These are phyloP conservation scores for Germaria angustata DNA, from an alignment of 2,888 invertebrate species.

Conservation along the genomic window DNA sequence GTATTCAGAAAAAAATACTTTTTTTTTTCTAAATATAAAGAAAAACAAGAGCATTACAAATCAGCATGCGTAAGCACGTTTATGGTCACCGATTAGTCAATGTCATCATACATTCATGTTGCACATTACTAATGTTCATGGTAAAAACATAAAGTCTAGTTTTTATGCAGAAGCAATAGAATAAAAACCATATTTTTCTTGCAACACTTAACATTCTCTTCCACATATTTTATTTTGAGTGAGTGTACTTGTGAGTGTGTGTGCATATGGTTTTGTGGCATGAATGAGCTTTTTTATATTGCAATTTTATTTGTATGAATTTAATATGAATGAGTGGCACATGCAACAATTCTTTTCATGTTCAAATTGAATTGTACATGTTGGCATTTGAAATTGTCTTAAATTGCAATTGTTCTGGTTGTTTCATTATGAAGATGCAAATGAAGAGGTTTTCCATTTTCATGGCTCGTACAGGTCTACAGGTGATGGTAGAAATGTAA, in stretches of 20 bases:
- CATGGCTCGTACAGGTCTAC: neutral
- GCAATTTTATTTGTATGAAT: slow-evolving; percentile 42
- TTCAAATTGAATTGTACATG: slow-evolving; percentile 59
- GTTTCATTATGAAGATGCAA: neutral
- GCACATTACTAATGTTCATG: slow-evolving; percentile 51
- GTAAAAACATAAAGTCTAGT: slow-evolving; percentile 4
- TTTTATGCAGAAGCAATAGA: slow-evolving; percentile 40
- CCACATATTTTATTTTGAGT: neutral
- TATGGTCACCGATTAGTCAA: slow-evolving; percentile 70
- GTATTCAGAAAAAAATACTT: neutral
- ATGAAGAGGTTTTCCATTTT: slow-evolving; percentile 29
- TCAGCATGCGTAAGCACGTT: slow-evolving; percentile 70
- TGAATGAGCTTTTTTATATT: slow-evolving; percentile 56
- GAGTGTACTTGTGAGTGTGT: neutral
- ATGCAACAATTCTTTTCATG: slow-evolving; percentile 59
- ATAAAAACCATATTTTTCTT: neutral
- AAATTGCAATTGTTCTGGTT: slow-evolving; percentile 59
- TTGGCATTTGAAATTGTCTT: slow-evolving; percentile 62
- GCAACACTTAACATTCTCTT: slow-evolving; percentile 46
- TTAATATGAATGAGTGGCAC: slow-evolving; percentile 66
- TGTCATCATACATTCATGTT: slow-evolving; percentile 68
- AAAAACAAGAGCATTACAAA: slow-evolving; percentile 68
- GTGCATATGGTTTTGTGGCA: slow-evolving; percentile 42
- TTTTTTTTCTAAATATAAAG: neutral
- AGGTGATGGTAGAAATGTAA: neutral